Percentiles rank a stretch among this genome's conserved stretches.
Evolutionary conservation across 2,113 vertebrate genomes (phyloP).

Genomic region (Hemiprocne comata): DNA sequence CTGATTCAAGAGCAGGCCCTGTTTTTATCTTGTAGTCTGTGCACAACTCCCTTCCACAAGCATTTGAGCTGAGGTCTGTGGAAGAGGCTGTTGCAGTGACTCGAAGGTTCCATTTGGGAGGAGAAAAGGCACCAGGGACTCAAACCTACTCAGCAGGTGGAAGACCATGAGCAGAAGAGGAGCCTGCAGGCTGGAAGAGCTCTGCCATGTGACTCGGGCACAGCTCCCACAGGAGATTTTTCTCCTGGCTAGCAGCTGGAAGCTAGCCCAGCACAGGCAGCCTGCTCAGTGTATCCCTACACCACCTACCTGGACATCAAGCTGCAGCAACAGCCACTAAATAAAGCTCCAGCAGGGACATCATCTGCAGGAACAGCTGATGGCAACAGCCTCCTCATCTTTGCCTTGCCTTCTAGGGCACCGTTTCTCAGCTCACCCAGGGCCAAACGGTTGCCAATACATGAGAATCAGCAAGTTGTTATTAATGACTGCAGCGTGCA

Average conservation of each 20-base stretch:
- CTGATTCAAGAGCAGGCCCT: background rate
- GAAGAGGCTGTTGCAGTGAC: background rate
- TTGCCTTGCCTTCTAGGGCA: background rate
- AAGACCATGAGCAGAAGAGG: background rate
- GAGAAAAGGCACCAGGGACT: background rate
- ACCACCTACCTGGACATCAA: background rate
- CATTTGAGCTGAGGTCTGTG: background rate
- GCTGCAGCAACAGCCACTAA: background rate
- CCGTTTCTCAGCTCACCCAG: background rate
- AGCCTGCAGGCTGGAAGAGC: background rate
- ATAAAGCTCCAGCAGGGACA: background rate
- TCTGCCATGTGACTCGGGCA: background rate
- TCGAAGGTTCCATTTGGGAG: background rate
- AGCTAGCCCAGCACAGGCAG: rapidly evolving
- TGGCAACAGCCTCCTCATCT: rapidly evolving
- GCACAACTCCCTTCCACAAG: rapidly evolving
- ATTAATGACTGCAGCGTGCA: background rate
- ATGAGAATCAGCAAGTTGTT: background rate
- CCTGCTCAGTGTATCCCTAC: too few species aligned
- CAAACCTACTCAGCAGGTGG: background rate
- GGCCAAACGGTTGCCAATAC: background rate
- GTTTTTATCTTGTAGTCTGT: background rate
- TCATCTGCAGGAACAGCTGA: background rate
- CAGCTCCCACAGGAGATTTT: background rate
- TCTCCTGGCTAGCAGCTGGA: background rate